These are phyloP conservation scores for Caranx ignobilis DNA, from an alignment of 2,113 vertebrate genomes.

Conservation along the genomic window DNA sequence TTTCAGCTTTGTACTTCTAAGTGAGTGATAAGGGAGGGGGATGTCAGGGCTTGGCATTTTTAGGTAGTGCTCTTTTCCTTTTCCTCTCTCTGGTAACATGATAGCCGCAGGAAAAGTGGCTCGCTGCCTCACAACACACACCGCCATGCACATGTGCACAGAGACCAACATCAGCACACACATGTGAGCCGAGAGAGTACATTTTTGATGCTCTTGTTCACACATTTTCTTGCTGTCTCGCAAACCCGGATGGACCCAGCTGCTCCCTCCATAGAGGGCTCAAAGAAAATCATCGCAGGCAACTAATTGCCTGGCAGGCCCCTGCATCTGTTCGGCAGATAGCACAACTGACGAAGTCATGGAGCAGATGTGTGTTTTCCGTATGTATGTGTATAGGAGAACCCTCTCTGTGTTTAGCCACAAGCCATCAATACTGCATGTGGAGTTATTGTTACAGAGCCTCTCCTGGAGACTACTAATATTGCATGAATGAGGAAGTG, in stretches of 20 bases:
- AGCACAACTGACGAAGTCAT: constrained; percentile 80
- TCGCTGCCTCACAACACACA: constrained; percentile 17
- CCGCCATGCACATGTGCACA: constrained; percentile 9
- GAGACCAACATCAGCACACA: constrained; percentile 17
- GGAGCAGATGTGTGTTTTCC: constrained; percentile 78
- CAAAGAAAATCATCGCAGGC: constrained; percentile 81
- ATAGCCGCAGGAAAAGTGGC: constrained; percentile 47
- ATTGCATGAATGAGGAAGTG: constrained; percentile 73
- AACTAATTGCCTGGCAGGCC: constrained; percentile 85
- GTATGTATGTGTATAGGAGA: constrained; percentile 47
- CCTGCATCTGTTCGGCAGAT: constrained; percentile 83
- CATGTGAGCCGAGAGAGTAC: constrained; percentile 27
- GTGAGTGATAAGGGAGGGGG: constrained; percentile 47
- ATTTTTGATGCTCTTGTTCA: constrained; percentile 67
- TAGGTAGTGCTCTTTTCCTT: constrained; percentile 28
- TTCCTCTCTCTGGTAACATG: constrained; percentile 64
- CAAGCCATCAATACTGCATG: constrained; percentile 75
- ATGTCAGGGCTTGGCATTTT: constrained; percentile 56
- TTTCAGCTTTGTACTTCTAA: constrained; percentile 52
- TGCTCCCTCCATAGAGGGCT: constrained; percentile 77
- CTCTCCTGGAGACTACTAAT: constrained; percentile 60
- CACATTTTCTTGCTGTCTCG: constrained; percentile 62
- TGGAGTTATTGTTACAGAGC: constrained; percentile 68
- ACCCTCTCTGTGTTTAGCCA: constrained; percentile 63
- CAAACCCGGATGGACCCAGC: constrained; percentile 74